These are phyloP conservation scores for Torymus tubicola DNA, from an alignment of 2,888 invertebrate species.

Conservation along the genomic window DNA sequence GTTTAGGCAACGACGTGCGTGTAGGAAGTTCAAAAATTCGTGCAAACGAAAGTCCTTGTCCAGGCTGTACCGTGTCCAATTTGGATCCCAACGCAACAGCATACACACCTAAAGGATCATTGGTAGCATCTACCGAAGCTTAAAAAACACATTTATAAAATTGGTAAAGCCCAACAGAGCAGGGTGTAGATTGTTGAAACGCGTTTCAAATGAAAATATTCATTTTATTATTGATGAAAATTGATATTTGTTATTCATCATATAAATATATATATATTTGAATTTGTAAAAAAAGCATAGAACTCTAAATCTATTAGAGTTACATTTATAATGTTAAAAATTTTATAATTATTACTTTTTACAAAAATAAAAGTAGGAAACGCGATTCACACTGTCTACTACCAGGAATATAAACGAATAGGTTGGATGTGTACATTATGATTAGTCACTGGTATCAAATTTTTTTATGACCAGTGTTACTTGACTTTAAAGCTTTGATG, in stretches of 20 bases:
- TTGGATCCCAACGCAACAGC: constrained; percentile 95
- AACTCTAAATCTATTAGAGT: constrained; percentile 5
- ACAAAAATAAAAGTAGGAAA: constrained; percentile 43
- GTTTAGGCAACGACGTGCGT: constrained; percentile 76
- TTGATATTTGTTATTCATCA: constrained; percentile 26
- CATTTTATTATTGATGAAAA: constrained; percentile 18
- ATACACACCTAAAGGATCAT: constrained; percentile 89
- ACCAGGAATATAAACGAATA: constrained; percentile 41
- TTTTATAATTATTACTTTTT: constrained; percentile 31
- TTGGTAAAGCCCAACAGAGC: constrained; percentile 60
- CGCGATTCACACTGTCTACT: constrained; percentile 52
- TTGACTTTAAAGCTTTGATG: constrained; percentile 62
- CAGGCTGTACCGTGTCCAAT: constrained; percentile 77
- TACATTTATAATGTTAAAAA: constrained; percentile 27
- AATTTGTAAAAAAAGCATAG: constrained; percentile 22
- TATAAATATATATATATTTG: constrained; percentile 18
- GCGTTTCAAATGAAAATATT: constrained; percentile 61
- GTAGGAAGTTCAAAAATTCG: constrained; percentile 72
- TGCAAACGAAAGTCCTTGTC: constrained; percentile 73
- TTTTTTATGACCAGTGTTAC: constrained; percentile 59
- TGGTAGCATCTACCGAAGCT: constrained; percentile 80
- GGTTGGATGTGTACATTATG: constrained; percentile 45
- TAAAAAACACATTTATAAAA: constrained; percentile 66
- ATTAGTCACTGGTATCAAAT: constrained; percentile 41
- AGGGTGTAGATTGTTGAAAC: constrained; percentile 62